Percentiles rank a stretch among this genome's conserved stretches.
Evolutionary conservation across 2,888 invertebrate genomes (phyloP).

Genomic region (Metellina segmentata): DNA sequence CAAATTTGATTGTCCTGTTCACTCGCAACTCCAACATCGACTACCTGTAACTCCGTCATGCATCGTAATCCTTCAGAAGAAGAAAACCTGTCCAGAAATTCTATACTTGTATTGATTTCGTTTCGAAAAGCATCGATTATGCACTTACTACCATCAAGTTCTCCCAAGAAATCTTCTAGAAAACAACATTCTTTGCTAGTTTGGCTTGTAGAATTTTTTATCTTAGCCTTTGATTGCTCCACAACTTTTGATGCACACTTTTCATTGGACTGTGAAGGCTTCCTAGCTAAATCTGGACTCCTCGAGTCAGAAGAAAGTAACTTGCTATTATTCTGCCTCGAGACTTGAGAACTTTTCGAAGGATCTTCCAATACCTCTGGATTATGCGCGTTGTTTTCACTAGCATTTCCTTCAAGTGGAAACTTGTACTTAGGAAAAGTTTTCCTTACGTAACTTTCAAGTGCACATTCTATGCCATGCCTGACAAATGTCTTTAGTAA

Average conservation of each 20-base stretch:
- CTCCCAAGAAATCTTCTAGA: too few species aligned
- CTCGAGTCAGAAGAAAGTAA: neutral
- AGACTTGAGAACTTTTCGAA: neutral
- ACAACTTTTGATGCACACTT: neutral
- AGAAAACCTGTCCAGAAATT: too few species aligned
- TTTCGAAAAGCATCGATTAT: too few species aligned
- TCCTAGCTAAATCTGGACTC: neutral
- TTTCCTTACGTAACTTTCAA: neutral
- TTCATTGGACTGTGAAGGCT: neutral
- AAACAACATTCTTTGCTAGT: too few species aligned
- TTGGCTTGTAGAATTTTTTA: neutral
- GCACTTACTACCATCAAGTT: too few species aligned
- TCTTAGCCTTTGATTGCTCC: neutral
- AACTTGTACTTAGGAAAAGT: neutral
- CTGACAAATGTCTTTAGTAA: neutral
- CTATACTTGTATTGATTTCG: too few species aligned
- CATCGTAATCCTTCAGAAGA: too few species aligned
- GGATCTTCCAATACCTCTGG: neutral
- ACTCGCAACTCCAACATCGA: too few species aligned
- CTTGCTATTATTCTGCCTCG: neutral
- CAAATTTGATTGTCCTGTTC: too few species aligned
- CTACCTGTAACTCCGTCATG: too few species aligned
- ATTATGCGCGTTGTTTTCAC: neutral
- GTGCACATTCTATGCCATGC: neutral
- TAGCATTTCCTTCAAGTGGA: slow-evolving; percentile 6